phyloP scores from a whole-genome alignment of 1,140 invertebrate species.

The Drosophila jambulina region DNA sequence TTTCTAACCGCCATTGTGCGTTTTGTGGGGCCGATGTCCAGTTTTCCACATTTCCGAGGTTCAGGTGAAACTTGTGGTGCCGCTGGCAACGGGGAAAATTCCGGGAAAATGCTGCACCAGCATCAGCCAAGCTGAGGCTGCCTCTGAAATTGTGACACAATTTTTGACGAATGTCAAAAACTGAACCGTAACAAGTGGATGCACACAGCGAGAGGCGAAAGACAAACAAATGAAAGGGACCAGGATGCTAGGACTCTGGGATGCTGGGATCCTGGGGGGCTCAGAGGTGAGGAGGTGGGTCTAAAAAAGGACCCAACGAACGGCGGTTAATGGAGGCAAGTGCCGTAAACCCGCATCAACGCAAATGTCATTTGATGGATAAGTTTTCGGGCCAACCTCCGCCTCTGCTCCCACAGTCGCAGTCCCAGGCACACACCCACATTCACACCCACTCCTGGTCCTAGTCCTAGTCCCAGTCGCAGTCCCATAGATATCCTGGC shows the following conservation, averaged over 20 bases:
- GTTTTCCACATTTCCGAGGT: slow-evolving; percentile 7
- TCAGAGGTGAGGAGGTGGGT: neutral
- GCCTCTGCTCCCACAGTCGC: neutral
- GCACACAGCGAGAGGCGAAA: slow-evolving; percentile 46
- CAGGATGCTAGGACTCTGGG: neutral
- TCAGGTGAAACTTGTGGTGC: slow-evolving; percentile 27
- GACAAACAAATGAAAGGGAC: slow-evolving; percentile 54
- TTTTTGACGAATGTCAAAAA: slow-evolving; percentile 78
- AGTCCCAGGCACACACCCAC: neutral
- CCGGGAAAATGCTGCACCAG: slow-evolving; percentile 4
- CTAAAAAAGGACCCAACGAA: neutral
- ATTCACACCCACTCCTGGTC: neutral
- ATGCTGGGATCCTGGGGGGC: neutral
- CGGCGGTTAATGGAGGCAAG: slow-evolving; percentile 23
- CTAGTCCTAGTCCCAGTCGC: neutral
- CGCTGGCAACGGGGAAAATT: slow-evolving; percentile 16
- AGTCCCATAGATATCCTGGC: slow-evolving; percentile 8
- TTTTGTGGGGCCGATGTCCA: slow-evolving; percentile 4
- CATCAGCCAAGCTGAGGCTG: neutral
- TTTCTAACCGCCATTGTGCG: slow-evolving; percentile 40
- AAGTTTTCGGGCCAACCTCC: slow-evolving; percentile 61
- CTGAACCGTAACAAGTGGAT: slow-evolving; percentile 70
- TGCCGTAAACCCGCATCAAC: slow-evolving; percentile 73
- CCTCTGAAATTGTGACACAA: slow-evolving; percentile 73
- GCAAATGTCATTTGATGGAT: slow-evolving; percentile 81